A percentile compares a stretch with the other conserved stretches of the same genome.
Conservation (phyloP, 2,888 invertebrate species). For the Esperia sulphurella region DNA sequence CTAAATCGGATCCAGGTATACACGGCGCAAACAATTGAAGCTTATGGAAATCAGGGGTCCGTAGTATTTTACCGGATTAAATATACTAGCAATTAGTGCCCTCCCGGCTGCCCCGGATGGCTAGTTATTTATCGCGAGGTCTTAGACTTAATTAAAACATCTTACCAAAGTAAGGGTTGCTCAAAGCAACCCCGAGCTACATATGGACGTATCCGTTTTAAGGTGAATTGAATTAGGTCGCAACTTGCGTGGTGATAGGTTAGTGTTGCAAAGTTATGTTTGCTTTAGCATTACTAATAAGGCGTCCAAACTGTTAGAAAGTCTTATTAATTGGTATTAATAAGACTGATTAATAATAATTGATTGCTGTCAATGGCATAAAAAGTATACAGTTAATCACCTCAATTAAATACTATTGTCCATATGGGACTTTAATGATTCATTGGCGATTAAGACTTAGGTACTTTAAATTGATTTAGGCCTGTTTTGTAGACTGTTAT, state of each 20-base stretch:
- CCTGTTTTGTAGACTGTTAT: too few relatives aligned
- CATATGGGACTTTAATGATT: too few relatives aligned
- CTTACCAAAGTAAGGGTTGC: slow-evolving; percentile 34
- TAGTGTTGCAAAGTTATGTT: background rate
- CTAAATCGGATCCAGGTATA: slow-evolving; percentile 64
- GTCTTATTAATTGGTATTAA: too few relatives aligned
- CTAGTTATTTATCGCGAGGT: slow-evolving; percentile 73
- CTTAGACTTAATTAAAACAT: slow-evolving; percentile 77
- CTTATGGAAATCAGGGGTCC: slow-evolving; percentile 75
- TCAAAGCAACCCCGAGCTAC: slow-evolving; percentile 56
- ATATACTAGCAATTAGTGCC: slow-evolving; percentile 76
- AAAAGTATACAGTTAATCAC: too few relatives aligned
- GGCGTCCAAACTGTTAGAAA: background rate
- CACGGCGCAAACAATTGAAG: slow-evolving; percentile 71
- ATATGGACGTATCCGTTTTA: slow-evolving; percentile 43
- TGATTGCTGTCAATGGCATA: too few relatives aligned
- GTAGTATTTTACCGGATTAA: slow-evolving; percentile 75
- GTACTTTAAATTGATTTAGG: too few relatives aligned
- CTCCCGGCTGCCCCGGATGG: slow-evolving; percentile 47
- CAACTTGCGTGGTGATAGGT: slow-evolving; percentile 19
- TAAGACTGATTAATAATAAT: too few relatives aligned
- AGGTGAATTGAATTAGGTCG: slow-evolving; percentile 56
- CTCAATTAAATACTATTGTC: too few relatives aligned
- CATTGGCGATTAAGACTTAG: too few relatives aligned
- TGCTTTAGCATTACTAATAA: background rate